Conservation (phyloP, 2,888 invertebrate genomes). For the Torymus auratus region DNA sequence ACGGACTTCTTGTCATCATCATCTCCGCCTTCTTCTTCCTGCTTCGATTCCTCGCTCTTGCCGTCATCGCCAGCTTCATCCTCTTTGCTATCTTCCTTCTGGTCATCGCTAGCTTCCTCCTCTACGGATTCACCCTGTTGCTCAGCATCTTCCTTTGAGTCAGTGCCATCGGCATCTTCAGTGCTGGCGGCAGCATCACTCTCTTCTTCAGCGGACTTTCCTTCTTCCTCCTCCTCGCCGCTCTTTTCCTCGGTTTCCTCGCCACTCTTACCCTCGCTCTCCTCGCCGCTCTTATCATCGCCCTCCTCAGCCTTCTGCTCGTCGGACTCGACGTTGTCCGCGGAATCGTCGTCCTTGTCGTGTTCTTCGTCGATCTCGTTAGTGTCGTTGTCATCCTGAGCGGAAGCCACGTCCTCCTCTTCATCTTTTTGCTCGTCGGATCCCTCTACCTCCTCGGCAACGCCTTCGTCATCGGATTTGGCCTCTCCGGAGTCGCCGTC, state of each 20-base stretch:
- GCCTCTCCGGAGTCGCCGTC: conserved; percentile 38
- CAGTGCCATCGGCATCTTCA: no score
- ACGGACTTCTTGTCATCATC: conserved; percentile 53
- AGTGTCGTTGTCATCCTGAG: conserved; percentile 52
- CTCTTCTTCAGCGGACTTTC: conserved; percentile 49
- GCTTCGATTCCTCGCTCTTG: conserved; percentile 39
- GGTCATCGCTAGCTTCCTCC: conserved; percentile 37
- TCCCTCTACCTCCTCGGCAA: conserved; percentile 14
- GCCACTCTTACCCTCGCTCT: background rate
- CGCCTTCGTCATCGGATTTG: conserved; percentile 10
- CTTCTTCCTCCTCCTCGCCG: conserved; percentile 37
- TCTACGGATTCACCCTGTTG: conserved; percentile 60
- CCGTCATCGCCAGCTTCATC: conserved; percentile 56
- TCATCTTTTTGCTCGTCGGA: conserved; percentile 56
- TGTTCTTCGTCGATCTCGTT: conserved; percentile 50
- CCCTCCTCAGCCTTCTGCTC: conserved; percentile 59
- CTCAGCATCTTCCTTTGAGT: no score
- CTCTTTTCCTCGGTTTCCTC: conserved; percentile 1
- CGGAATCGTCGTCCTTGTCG: conserved; percentile 55
- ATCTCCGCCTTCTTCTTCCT: conserved; percentile 33
- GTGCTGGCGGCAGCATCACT: conserved; percentile 12
- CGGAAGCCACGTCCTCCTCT: conserved; percentile 32
- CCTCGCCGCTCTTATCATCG: background rate
- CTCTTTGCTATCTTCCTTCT: conserved; percentile 57
- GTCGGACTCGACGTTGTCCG: conserved; percentile 49